A percentile compares a stretch with the other conserved stretches of the same genome.
Conservation (phyloP, 2,888 invertebrate species). For the Sarcophaga variegata region DNA sequence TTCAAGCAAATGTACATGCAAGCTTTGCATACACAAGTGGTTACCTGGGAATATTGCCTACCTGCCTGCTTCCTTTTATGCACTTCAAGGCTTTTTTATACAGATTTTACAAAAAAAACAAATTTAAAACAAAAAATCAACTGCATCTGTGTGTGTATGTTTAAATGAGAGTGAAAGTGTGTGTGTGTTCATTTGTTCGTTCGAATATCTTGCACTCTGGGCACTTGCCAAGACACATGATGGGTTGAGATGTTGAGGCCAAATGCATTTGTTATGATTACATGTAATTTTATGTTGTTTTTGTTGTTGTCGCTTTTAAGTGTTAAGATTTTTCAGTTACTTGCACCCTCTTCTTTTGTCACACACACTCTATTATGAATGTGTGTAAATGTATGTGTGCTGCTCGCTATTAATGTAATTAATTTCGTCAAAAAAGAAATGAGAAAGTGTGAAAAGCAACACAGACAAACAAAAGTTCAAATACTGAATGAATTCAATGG, state of each 20-base stretch:
- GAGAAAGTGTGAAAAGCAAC: not conserved
- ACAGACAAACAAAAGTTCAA: not conserved
- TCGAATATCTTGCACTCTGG: slow-evolving; percentile 44
- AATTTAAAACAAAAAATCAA: not conserved
- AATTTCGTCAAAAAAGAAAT: slow-evolving; percentile 14
- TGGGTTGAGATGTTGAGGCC: slow-evolving; percentile 47
- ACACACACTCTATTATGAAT: not conserved
- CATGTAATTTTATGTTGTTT: slow-evolving; percentile 33
- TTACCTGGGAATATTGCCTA: slow-evolving; percentile 13
- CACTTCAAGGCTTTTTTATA: slow-evolving; percentile 55
- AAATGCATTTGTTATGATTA: slow-evolving; percentile 61
- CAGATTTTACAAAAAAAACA: not conserved
- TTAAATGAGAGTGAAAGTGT: not conserved
- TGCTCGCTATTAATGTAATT: slow-evolving; percentile 47
- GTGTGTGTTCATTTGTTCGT: slow-evolving; percentile 11
- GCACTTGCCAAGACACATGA: slow-evolving; percentile 49
- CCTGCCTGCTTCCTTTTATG: slow-evolving; percentile 2
- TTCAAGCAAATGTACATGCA: slow-evolving; percentile 2
- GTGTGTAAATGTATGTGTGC: not conserved
- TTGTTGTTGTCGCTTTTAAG: slow-evolving; percentile 45
- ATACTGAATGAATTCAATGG: not conserved
- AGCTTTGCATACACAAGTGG: slow-evolving; percentile 1
- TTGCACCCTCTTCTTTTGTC: not conserved
- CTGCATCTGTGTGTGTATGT: not conserved
- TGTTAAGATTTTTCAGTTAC: slow-evolving; percentile 39